These are phyloP conservation scores for Syngnathus typhle DNA, from an alignment of 2,113 vertebrate genomes.

Conservation along the genomic window DNA sequence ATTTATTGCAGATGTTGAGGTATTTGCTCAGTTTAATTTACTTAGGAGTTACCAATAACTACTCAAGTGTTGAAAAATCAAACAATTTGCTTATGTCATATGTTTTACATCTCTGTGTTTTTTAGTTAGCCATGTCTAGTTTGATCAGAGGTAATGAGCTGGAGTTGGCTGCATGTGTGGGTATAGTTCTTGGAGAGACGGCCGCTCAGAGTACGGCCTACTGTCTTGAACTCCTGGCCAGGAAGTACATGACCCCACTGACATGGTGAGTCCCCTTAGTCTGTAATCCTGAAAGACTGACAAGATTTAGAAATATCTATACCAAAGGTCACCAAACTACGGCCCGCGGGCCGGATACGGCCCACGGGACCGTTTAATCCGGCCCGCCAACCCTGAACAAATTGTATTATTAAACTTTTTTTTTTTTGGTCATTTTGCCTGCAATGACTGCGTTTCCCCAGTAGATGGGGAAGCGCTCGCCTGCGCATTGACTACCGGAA, in stretches of 20 bases:
- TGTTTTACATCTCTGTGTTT: slow-evolving; percentile 18
- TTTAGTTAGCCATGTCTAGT: slow-evolving; percentile 85
- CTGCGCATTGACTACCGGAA: too few species aligned
- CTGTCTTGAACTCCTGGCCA: slow-evolving; percentile 86
- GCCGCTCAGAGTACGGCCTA: slow-evolving; percentile 82
- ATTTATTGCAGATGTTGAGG: not conserved
- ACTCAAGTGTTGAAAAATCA: not conserved
- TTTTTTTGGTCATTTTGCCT: too few species aligned
- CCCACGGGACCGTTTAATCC: too few species aligned
- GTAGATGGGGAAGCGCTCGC: too few species aligned
- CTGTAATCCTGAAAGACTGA: not conserved
- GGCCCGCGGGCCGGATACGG: too few species aligned
- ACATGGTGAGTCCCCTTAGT: slow-evolving; percentile 76
- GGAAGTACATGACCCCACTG: slow-evolving; percentile 87
- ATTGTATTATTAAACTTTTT: too few species aligned
- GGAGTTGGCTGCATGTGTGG: slow-evolving; percentile 86
- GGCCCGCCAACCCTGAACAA: too few species aligned
- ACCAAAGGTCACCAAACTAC: too few species aligned
- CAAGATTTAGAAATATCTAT: not conserved
- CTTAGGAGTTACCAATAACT: not conserved
- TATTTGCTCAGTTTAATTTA: not conserved
- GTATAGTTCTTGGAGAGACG: slow-evolving; percentile 80
- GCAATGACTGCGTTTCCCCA: too few species aligned
- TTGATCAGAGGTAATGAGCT: slow-evolving; percentile 94
- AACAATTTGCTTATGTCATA: not conserved